Evolutionary conservation across 2,888 invertebrate species (phyloP).

Genomic region (Brachyptera putata): DNA sequence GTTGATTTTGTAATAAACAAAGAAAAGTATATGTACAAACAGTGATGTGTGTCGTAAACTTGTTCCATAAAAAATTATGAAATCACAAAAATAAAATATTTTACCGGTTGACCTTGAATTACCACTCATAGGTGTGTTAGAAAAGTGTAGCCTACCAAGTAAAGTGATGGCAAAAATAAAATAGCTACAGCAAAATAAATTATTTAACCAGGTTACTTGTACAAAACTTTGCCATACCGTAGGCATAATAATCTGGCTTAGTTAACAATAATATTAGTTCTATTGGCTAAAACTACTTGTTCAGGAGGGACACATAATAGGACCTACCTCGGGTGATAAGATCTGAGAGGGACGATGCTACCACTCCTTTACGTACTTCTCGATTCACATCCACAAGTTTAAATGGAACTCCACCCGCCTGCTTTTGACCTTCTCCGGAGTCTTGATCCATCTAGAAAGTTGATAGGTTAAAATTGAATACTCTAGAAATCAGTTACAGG

Average conservation of each 20-base stretch:
- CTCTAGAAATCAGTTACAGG: background rate
- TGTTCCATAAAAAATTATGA: too few relatives aligned
- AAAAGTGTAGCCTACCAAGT: too few relatives aligned
- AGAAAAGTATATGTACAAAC: too few relatives aligned
- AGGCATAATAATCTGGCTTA: too few relatives aligned
- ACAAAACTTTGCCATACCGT: background rate
- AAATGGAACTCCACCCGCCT: constrained; percentile 61
- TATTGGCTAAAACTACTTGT: background rate
- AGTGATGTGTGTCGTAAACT: too few relatives aligned
- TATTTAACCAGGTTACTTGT: background rate
- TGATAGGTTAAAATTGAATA: too few relatives aligned
- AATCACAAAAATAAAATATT: background rate
- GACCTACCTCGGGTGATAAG: constrained; percentile 58
- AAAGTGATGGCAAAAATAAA: too few relatives aligned
- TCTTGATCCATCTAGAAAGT: constrained; percentile 65
- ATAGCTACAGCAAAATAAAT: background rate
- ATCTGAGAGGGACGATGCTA: constrained; percentile 74
- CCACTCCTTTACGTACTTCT: constrained; percentile 77
- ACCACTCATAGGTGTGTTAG: too few relatives aligned
- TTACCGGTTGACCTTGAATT: too few relatives aligned
- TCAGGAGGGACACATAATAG: background rate
- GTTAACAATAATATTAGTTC: background rate
- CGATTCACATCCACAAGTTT: constrained; percentile 76
- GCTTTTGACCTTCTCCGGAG: constrained; percentile 73
- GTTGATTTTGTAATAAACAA: too few relatives aligned